These are phyloP conservation scores for Eumerus sabulonum DNA, from an alignment of 2,888 invertebrate species.

Conservation along the genomic window DNA sequence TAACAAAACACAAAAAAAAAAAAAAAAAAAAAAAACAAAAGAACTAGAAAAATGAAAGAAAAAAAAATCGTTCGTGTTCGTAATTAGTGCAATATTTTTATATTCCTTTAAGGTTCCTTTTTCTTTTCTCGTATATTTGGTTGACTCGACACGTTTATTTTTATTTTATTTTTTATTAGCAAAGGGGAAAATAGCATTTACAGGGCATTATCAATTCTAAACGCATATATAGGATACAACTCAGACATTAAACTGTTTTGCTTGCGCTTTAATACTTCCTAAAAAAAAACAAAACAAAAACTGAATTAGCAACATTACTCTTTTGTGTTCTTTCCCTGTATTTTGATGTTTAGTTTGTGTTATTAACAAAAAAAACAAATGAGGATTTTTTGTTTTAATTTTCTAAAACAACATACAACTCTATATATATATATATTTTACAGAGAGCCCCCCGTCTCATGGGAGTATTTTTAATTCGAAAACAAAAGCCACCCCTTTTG, in stretches of 20 bases:
- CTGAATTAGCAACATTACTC: constrained; percentile 17
- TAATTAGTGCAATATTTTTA: constrained; percentile 66
- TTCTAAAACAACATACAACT: constrained; percentile 44
- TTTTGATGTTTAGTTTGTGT: constrained; percentile 24
- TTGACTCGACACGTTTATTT: neutral
- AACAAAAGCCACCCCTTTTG: constrained; percentile 65
- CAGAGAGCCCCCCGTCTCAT: constrained; percentile 65
- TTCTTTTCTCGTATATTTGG: constrained; percentile 7
- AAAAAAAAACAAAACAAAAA: constrained; percentile 10
- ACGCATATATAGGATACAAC: neutral
- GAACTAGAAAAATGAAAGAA: constrained; percentile 61
- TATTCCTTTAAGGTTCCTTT: constrained; percentile 1
- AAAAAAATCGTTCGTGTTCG: constrained; percentile 59
- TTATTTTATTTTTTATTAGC: constrained; percentile 8
- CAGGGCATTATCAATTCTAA: too few relatives aligned
- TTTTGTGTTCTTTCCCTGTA: constrained; percentile 13
- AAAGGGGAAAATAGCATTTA: constrained; percentile 23
- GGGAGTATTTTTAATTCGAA: constrained; percentile 66
- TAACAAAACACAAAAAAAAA: constrained; percentile 31
- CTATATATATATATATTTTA: constrained; percentile 62
- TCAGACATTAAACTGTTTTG: constrained; percentile 41
- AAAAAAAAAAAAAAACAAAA: constrained; percentile 30
- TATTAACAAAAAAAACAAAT: too few relatives aligned
- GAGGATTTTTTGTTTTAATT: constrained; percentile 15
- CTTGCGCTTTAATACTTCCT: constrained; percentile 1